Evolutionary conservation across 2,797 vertebrate species (phyloP).

Genomic region (Botia kubotai): DNA sequence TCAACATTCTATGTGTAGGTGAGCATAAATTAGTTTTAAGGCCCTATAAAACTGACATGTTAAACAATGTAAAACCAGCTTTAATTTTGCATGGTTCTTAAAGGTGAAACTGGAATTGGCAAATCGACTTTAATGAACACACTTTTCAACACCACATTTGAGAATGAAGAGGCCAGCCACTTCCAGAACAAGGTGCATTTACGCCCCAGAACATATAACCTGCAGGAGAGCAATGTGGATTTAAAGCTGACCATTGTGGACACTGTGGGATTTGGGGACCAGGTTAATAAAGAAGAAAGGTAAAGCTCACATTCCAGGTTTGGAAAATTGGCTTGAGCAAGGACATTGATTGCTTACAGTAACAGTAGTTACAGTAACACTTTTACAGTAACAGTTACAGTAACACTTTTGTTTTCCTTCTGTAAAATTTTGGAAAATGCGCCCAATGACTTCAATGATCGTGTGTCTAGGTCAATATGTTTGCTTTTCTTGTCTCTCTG

Average conservation of each 20-base stretch:
- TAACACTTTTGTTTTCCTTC: background rate
- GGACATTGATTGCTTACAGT: background rate
- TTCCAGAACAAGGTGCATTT: conserved; percentile 84
- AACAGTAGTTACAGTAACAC: background rate
- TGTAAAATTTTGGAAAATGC: too few species aligned
- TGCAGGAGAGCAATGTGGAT: conserved; percentile 94
- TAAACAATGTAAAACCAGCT: too few species aligned
- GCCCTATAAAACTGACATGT: background rate
- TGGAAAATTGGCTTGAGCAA: background rate
- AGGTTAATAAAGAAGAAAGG: conserved; percentile 97
- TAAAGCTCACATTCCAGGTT: conserved; percentile 52
- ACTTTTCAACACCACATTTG: conserved; percentile 93
- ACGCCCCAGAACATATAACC: conserved; percentile 85
- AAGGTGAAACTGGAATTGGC: conserved; percentile 96
- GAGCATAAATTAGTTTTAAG: conserved; percentile 62
- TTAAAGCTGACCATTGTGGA: conserved; percentile 95
- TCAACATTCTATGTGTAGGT: conserved; percentile 99
- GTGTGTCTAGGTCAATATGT: background rate
- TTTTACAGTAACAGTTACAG: background rate
- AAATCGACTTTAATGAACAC: conserved; percentile 98
- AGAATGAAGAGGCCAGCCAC: conserved; percentile 91
- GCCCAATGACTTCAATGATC: too few species aligned
- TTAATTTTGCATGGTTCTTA: background rate
- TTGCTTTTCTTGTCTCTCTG: conserved; percentile 49
- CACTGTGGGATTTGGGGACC: conserved; percentile 95